A percentile compares a stretch with the other conserved stretches of the same genome.
These are phyloP conservation scores for Lasioglossum baleicum DNA, from an alignment of 1,140 invertebrate genomes.

Conservation along the genomic window DNA sequence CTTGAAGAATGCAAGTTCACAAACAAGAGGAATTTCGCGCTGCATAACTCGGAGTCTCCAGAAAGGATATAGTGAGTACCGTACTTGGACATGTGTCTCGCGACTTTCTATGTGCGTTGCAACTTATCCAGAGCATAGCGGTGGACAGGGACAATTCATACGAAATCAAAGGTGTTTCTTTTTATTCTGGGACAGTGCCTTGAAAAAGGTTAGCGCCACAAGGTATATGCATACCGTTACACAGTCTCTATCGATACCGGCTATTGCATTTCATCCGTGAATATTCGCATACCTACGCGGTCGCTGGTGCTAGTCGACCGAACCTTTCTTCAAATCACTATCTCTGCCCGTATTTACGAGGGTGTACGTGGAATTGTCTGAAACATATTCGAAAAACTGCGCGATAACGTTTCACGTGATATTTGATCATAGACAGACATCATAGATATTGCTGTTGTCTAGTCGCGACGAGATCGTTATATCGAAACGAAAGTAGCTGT, in stretches of 20 bases:
- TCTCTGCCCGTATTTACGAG: neutral
- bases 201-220: conserved; percentile 15
- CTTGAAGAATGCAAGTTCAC: neutral
- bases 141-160: conserved; percentile 11
- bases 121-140: neutral
- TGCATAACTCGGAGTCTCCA: neutral
- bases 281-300: conserved; percentile 10
- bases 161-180: conserved; percentile 29
- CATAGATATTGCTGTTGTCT: conserved; percentile 43
- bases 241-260: conserved; percentile 35
- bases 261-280: conserved; percentile 33
- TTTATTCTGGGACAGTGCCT: neutral
- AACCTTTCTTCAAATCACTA: neutral
- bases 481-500: neutral
- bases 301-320: conserved; percentile 1
- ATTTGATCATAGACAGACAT: conserved; percentile 50
- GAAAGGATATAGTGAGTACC: conserved; percentile 14
- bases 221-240: conserved; percentile 24
- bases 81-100: neutral
- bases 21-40: neutral
- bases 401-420: conserved; percentile 36
- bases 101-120: neutral
- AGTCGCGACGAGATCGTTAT: conserved; percentile 19
- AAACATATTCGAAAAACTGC: conserved; percentile 11
- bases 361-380: neutral